These are phyloP conservation scores for Gymnocypris eckloni DNA, from an alignment of 2,797 vertebrate genomes.

Conservation along the genomic window DNA sequence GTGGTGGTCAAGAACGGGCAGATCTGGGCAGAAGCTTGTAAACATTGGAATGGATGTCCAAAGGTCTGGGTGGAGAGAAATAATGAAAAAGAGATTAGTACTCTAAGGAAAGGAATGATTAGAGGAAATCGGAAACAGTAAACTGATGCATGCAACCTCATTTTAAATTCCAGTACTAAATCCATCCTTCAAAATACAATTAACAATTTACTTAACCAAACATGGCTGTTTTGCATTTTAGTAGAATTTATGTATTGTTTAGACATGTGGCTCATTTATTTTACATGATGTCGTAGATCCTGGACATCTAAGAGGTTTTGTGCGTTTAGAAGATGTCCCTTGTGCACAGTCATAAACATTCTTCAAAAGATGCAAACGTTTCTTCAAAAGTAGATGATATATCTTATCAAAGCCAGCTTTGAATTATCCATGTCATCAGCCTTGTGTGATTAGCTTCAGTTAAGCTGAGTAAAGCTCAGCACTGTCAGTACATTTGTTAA, in stretches of 20 bases:
- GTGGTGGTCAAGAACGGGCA: not conserved
- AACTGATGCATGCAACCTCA: not conserved
- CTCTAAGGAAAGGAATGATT: not conserved
- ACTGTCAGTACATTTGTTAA: constrained; percentile 39
- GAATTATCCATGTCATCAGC: constrained; percentile 9
- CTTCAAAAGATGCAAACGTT: not conserved
- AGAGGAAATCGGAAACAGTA: not conserved
- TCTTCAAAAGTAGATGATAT: not conserved
- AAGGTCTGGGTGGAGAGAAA: not conserved
- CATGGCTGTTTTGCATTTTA: constrained; percentile 28
- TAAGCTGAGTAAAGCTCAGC: constrained; percentile 49
- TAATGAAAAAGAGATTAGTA: not conserved
- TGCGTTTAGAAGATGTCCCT: constrained; percentile 9
- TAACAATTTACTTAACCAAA: constrained; percentile 3
- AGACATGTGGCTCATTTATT: constrained; percentile 3
- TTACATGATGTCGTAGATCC: not conserved
- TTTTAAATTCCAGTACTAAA: not conserved
- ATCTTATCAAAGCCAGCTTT: constrained; percentile 30
- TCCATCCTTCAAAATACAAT: constrained; percentile 1
- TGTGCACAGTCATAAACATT: not conserved
- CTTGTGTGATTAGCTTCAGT: constrained; percentile 31
- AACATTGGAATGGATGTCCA: not conserved
- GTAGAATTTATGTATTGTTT: constrained; percentile 26
- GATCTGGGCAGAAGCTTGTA: not conserved
- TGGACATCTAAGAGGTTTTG: not conserved